These are phyloP conservation scores for Pygoscelis adeliae DNA, from an alignment of 2,113 vertebrate species.

Conservation along the genomic window DNA sequence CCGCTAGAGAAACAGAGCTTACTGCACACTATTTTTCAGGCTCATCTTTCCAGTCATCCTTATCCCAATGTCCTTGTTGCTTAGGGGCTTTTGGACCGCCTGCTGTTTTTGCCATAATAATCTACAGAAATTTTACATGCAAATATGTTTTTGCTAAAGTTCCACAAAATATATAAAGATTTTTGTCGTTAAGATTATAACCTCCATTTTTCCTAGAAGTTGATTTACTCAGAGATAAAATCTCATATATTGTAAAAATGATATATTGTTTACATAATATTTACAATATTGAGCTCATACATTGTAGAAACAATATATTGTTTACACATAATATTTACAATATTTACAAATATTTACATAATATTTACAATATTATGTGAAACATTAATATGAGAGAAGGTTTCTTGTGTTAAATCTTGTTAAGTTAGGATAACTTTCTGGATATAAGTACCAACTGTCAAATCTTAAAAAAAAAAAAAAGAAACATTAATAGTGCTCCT, in stretches of 20 bases:
- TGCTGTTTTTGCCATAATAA: conserved; percentile 95
- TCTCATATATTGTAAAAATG: too few relatives aligned
- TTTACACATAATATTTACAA: too few relatives aligned
- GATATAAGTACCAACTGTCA: not conserved
- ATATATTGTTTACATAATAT: too few relatives aligned
- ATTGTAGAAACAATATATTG: too few relatives aligned
- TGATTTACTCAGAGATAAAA: not conserved
- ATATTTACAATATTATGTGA: not conserved
- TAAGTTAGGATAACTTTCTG: not conserved
- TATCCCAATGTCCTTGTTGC: conserved; percentile 92
- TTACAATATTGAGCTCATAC: too few relatives aligned
- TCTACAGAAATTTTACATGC: conserved; percentile 79
- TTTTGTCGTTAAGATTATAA: not conserved
- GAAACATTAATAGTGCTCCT: not conserved
- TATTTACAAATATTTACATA: too few relatives aligned
- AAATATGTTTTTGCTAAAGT: not conserved
- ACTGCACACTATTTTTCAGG: conserved; percentile 83
- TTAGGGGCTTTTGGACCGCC: conserved; percentile 89
- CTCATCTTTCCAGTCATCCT: conserved; percentile 87
- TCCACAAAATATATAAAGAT: not conserved
- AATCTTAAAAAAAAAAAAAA: not conserved
- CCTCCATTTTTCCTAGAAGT: not conserved
- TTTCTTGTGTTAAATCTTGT: not conserved
- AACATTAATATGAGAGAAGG: not conserved
- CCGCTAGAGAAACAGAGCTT: conserved; percentile 44